phyloP scores from a whole-genome alignment of 2,888 invertebrate genomes.

The Encarsia formosa region DNA sequence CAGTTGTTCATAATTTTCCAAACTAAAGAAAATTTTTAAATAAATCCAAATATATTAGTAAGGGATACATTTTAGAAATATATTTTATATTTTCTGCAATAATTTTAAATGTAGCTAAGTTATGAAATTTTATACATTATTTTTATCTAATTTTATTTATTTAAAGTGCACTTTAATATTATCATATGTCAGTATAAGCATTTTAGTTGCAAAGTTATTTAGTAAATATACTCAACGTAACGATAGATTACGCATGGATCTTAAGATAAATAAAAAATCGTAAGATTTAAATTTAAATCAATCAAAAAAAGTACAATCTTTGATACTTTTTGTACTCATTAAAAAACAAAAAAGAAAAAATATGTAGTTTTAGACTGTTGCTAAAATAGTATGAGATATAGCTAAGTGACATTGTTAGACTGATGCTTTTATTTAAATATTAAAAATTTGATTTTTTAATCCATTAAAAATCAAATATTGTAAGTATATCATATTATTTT shows the following conservation, averaged over 20 bases:
- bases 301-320: background rate
- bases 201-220: background rate
- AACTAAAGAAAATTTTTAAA: constrained; percentile 10
- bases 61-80: background rate
- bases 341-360: background rate
- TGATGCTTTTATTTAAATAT: background rate
- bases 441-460: background rate
- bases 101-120: constrained; percentile 13
- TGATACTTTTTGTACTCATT: too few species aligned
- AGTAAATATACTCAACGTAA: constrained; percentile 9
- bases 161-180: constrained; percentile 7
- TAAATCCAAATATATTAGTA: constrained; percentile 6
- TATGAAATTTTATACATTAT: constrained; percentile 11
- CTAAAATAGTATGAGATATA: background rate
- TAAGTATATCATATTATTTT: constrained; percentile 2
- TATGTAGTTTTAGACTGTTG: background rate
- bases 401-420: background rate
- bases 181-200: too few species aligned
- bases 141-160: constrained; percentile 9
- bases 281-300: background rate
- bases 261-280: constrained; percentile 1
- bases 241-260: background rate
- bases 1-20: constrained; percentile 8
- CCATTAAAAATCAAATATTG: background rate
- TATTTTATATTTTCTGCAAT: constrained; percentile 15